These are phyloP conservation scores for Oryzias woworae DNA, from an alignment of 2,113 vertebrate genomes.

Conservation along the genomic window DNA sequence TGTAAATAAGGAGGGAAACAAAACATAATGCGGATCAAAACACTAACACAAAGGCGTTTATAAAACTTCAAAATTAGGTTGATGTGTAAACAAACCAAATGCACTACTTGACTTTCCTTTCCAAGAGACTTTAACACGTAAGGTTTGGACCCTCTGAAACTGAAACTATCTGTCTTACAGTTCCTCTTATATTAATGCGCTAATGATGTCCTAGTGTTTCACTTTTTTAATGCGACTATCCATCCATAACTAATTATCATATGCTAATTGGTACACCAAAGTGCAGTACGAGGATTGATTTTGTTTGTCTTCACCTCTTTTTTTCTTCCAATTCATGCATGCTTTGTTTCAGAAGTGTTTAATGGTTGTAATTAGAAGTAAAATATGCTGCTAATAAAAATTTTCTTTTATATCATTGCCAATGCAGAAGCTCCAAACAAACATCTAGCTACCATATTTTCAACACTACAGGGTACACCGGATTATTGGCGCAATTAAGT, in stretches of 20 bases:
- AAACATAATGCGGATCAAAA: constrained; percentile 32
- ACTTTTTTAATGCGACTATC: constrained; percentile 77
- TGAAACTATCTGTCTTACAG: constrained; percentile 55
- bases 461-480: constrained; percentile 2
- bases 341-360: constrained; percentile 53
- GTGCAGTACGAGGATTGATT: constrained; percentile 49
- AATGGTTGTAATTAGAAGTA: constrained; percentile 53
- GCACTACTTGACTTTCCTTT: constrained; percentile 36
- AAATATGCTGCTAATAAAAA: constrained; percentile 32
- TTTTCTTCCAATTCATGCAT: constrained; percentile 22
- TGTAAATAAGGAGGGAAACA: constrained; percentile 40
- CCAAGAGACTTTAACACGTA: constrained; percentile 25
- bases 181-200: constrained; percentile 61
- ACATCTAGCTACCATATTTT: constrained; percentile 17
- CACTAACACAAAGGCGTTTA: constrained; percentile 29
- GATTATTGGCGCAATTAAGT: too few species aligned
- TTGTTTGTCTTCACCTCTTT: constrained; percentile 50
- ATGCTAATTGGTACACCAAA: constrained; percentile 70
- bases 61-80: constrained; percentile 22
- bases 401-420: constrained; percentile 44
- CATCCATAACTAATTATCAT: constrained; percentile 78
- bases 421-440: constrained; percentile 12
- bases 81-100: constrained; percentile 30
- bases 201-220: constrained; percentile 77
- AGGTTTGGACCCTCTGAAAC: constrained; percentile 38